Base-by-base conservation (phyloP, 2,888 invertebrate species). In the Frankliniella intonsa region DNA sequence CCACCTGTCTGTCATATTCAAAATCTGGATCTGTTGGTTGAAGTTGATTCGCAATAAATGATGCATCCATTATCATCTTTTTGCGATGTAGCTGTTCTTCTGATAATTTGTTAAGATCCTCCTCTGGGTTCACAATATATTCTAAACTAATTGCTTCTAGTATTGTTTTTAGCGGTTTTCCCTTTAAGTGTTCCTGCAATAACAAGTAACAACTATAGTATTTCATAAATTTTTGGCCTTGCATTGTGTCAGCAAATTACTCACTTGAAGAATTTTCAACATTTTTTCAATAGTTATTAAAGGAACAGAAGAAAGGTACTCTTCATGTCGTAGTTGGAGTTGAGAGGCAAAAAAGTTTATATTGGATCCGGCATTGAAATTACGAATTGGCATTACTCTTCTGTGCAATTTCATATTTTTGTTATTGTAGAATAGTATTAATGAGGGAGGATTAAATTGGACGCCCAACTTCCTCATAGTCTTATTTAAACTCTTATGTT, bases 21-120 rank as follows among this genome's bases (percentile, higher is more conserved):
- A 25, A 76, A 12, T 76, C 69, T 12, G 69, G 69, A 25, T 76
- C 69, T 76, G 69, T 25, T 25, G 69, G 69, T 25, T 76, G 69
- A 3, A 76, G 25, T 25, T 76, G 69, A 25, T 76, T 76, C 8
- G 69, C 69, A 76, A 76, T 25, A 25, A 76, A 76, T 9, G 69
- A 76, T 25, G 69, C 69, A 10, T 76, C 69, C 69, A 76, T 76
- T 22, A 76, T 76, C 25, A 76, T 12, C 25, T 76, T 76, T 25
- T 76, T 76, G 10, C 69, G 69, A 22, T 76, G 11, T 12, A 76
- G 25, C 25, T 76, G 69, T 1, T 76, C 69, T 2, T 76, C 69
- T 2, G 69, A 8, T 2, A 76, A 25, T 22, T 76, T 76, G 69
- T 76, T 76, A 2, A 76, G 25, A 22, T 76, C 69, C 25, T 76